Base-by-base conservation (phyloP, 2,113 vertebrate genomes). In the Machaerirhynchus nigripectus region DNA sequence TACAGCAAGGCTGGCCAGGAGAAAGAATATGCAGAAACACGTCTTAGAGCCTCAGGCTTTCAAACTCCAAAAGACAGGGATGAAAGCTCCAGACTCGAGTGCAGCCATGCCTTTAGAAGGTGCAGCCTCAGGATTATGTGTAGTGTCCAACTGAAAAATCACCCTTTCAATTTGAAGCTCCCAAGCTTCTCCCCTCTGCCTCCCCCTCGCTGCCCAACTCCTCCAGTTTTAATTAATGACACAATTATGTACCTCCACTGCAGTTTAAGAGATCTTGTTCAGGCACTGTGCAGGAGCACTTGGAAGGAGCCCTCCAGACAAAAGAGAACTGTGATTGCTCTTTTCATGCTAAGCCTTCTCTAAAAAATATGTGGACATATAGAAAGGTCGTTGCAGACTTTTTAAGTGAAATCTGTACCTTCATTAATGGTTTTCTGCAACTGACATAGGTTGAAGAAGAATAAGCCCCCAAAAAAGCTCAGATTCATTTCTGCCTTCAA, bases 51-150 rank as follows among this genome's bases (percentile, higher is more conserved):
- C 31, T 82, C 40, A 52, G 65, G 17, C 17, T 90, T 84, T 84
- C 60, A 79, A 23, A 35, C 40, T 82, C 35, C 7, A 10, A 40
- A 77, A 84, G 28, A 24, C 15, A 30, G 26, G 47, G 35, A 28
- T 81, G 56, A 64, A 94, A 82, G 2, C 31, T 71, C 26, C 53
- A 52, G 53, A 23, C 3, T 6, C 0, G 0, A 1, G 1, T 28
- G 33, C 31, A 78, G 21, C 15, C 2, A 0, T 13, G 11, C 6
- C 21, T 1, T 35, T 71, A 49, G 42, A 64, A 68, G 6, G 14
- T 27, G 18, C 28, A 84, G 28, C 20, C 37, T 19, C 28, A 49
- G 71, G 33, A 40, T 2, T 37, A 11, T 0, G 2, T 3, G 3
- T 4, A n/a, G 37, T 7, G 15, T 11, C 40, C 47, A 27, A 3